Base-by-base conservation (phyloP, 2,888 invertebrate species). In the Andrena chrysosceles region DNA sequence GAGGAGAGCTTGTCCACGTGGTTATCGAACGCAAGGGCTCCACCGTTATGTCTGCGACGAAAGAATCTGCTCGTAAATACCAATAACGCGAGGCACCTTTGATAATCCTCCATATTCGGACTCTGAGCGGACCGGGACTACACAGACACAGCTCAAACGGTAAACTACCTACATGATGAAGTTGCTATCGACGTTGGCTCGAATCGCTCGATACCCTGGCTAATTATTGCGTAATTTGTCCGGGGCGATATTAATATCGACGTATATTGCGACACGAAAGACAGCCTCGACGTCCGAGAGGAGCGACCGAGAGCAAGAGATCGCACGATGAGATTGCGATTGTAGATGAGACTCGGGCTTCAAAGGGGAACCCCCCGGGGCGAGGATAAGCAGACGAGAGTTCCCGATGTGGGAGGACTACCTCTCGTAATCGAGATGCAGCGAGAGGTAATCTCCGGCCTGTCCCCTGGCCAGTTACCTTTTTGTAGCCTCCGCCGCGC, bases 251-350 rank as follows among this genome's bases (percentile, higher is more conserved):
- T 86, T 86, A 73, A 87, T 85, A 81, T 79, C 66, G 74, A 56
- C 67, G 62, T 68, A 60, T 42, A 78, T 77, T 59, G 52, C 71
- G 64, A 49, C 59, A 48, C 56, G 74, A 64, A 56, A 81, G 75
- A 85, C 72, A 74, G 66, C 13, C 67, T 8, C 76, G 52, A 35
- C 56, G 67, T 49, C 20, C 62, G 62, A 48, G 62, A 29, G 63
- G 67, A 70, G 49, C 77, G 35, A 68, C 67, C 33, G 69, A 69
- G 79, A 81, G 86, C 73, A 74, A 76, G 79, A 89, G 90, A 90
- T 89, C 79, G 87, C 80, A 77, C 63, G 86, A 89, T 79, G 83
- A 89, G 89, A 88, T 88, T 88, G 80, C 85, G 88, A 84, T 89
- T 84, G 86, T 84, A 75, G 85, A 90, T 88, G 88, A 90, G 85